Conservation (phyloP, 1,140 invertebrate genomes). For the Panonychus citri region DNA sequence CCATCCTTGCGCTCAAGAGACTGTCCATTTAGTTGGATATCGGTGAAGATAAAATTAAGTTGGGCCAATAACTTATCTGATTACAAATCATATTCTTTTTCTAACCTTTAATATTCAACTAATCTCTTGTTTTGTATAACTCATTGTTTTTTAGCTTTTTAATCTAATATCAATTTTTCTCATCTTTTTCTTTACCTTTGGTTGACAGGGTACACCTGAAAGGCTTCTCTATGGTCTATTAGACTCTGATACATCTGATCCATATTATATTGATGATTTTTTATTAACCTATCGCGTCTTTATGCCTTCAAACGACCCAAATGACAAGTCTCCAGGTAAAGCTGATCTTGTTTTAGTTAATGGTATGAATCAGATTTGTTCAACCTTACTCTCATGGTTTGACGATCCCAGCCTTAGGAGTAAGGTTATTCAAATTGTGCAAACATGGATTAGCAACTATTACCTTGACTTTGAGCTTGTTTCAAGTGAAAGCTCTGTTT, state of each 20-base stretch:
- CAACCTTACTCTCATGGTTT: slow-evolving; percentile 52
- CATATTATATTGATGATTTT: slow-evolving; percentile 94
- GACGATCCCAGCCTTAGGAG: slow-evolving; percentile 52
- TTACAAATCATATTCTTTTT: too few relatives aligned
- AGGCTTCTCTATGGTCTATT: slow-evolving; percentile 75
- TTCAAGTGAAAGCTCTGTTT: neutral
- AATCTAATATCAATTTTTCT: neutral
- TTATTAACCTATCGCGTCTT: slow-evolving; percentile 92
- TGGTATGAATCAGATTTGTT: slow-evolving; percentile 46
- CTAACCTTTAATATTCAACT: too few relatives aligned
- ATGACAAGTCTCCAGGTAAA: neutral
- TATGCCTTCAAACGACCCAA: slow-evolving; percentile 37
- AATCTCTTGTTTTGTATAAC: too few relatives aligned
- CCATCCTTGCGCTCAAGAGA: neutral
- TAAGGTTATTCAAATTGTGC: slow-evolving; percentile 45
- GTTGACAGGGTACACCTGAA: slow-evolving; percentile 53
- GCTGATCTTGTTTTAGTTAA: neutral
- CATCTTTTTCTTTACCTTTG: neutral
- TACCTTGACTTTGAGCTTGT: slow-evolving; percentile 82
- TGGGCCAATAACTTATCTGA: too few relatives aligned
- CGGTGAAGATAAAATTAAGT: too few relatives aligned
- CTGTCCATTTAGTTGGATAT: too few relatives aligned
- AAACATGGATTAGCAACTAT: slow-evolving; percentile 97
- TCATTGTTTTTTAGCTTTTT: too few relatives aligned
- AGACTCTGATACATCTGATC: slow-evolving; percentile 79